These are phyloP conservation scores for Coelogynopora nodosa DNA, from an alignment of 2,888 invertebrate species.

Conservation along the genomic window DNA sequence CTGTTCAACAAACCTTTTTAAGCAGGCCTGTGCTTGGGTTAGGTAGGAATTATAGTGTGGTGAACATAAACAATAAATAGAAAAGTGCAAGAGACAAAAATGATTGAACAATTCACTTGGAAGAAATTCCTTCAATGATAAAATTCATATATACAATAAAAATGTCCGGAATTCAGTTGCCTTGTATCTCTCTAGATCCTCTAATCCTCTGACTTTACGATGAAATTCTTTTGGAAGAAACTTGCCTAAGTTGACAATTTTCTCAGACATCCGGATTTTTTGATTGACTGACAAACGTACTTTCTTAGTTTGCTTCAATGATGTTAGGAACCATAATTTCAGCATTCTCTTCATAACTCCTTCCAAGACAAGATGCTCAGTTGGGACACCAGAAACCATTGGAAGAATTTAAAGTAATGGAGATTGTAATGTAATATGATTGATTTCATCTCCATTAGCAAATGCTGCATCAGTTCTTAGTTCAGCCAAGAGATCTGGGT, in stretches of 20 bases:
- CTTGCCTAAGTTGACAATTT: not conserved
- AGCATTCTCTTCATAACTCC: conserved; percentile 15
- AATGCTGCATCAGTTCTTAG: not conserved
- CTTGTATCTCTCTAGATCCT: not conserved
- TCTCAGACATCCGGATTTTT: not conserved
- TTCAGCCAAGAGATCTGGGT: not conserved
- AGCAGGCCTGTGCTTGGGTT: not conserved
- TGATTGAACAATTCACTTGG: not conserved
- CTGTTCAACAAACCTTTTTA: not conserved
- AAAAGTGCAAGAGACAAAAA: conserved; percentile 19
- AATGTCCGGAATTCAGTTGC: conserved; percentile 14
- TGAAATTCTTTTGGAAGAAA: conserved; percentile 24
- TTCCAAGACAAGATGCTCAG: not conserved
- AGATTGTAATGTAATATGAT: not conserved
- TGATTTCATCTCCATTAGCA: not conserved
- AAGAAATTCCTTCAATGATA: not conserved
- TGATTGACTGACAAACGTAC: not conserved
- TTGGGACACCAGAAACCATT: not conserved
- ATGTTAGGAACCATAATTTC: not conserved
- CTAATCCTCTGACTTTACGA: not conserved
- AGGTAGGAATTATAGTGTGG: not conserved
- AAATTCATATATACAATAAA: not conserved
- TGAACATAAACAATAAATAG: conserved; percentile 12
- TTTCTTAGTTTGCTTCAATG: not conserved
- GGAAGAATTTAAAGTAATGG: not conserved